Base-by-base conservation (phyloP, 2,888 invertebrate genomes). In the Pseudococcus longispinus region DNA sequence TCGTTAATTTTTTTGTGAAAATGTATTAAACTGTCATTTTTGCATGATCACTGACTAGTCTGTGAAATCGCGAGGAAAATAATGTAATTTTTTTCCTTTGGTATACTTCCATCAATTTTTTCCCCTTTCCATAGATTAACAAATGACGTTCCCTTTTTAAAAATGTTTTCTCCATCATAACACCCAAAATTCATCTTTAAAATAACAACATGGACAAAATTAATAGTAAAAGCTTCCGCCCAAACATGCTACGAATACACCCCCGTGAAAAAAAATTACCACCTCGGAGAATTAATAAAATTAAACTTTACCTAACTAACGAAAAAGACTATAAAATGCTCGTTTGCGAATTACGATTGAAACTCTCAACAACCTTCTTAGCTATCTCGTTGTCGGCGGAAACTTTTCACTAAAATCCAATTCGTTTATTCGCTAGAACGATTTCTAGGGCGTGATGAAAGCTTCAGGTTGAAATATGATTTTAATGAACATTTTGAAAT, bases 401-500 rank as follows among this genome's bases (percentile, higher is more conserved):
- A 70, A 70, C n/a, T 70, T 70, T 70, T 18, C 23, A 23, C 60
- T 60, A 29, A 70, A 70, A 70, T 70, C 70, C 70, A 70, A 70
- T 29, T 70, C 15, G 70, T 70, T 70, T 29, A 70, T 70, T 70
- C 70, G 70, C 70, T 5, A 70, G 29, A 70, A 18, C 70, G 70
- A 70, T 29, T 70, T 70, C 29, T 29, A 70, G n/a, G 29, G 29
- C 18, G 70, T 29, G 70, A 70, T 70, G 70, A 70, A 70, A 70
- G 70, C 70, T 60, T 20, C 60, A 29, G 32, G 29, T 70, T 70
- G 70, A 70, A 70, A 70, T 70, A 70, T 70, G 70, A 70, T 70
- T 70, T 70, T 70, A 70, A 70, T 70, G 70, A 70, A 70, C 29
- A 70, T 70, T 29, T 70, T 70, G 70, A 70, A 70, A 70, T 70